Conservation (phyloP, 1,140 invertebrate genomes). For the Campoletis sonorensis region DNA sequence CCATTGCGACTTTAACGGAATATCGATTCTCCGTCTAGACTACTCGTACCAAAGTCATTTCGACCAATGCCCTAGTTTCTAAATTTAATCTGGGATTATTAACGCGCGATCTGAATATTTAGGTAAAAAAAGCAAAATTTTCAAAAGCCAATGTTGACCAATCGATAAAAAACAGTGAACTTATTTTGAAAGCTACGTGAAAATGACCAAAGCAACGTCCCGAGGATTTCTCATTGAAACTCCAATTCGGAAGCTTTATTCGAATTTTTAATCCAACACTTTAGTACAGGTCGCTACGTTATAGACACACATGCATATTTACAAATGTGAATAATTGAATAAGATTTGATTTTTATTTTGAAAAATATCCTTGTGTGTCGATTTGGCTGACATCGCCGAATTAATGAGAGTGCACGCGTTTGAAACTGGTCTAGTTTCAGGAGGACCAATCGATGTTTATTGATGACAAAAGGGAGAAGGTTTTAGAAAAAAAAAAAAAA, state of each 20-base stretch:
- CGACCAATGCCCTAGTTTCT: slow-evolving; percentile 41
- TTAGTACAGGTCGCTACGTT: slow-evolving; percentile 8
- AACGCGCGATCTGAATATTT: not conserved
- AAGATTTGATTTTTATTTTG: slow-evolving; percentile 24
- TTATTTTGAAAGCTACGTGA: slow-evolving; percentile 47
- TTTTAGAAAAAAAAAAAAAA: slow-evolving; percentile 21
- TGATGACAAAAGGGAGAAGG: not conserved
- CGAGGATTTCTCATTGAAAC: not conserved
- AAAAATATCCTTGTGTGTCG: slow-evolving; percentile 23
- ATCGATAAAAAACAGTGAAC: slow-evolving; percentile 42
- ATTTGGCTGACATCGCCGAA: slow-evolving; percentile 41
- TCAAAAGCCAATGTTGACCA: slow-evolving; percentile 21
- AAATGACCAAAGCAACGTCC: slow-evolving; percentile 31
- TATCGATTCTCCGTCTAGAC: not conserved
- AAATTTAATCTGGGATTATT: slow-evolving; percentile 21
- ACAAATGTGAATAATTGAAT: not conserved
- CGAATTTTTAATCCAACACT: not conserved
- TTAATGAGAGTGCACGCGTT: slow-evolving; percentile 6
- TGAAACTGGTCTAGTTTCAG: slow-evolving; percentile 51
- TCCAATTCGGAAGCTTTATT: not conserved
- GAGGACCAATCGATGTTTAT: slow-evolving; percentile 36
- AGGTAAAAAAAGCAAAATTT: slow-evolving; percentile 33
- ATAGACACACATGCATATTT: not conserved
- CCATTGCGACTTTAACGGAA: not conserved
- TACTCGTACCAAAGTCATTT: slow-evolving; percentile 11